Evolutionary conservation across 1,140 invertebrate genomes (phyloP), one percentile per base, ranked within the genome.

Genomic region (Neodiprion fabricii): DNA sequence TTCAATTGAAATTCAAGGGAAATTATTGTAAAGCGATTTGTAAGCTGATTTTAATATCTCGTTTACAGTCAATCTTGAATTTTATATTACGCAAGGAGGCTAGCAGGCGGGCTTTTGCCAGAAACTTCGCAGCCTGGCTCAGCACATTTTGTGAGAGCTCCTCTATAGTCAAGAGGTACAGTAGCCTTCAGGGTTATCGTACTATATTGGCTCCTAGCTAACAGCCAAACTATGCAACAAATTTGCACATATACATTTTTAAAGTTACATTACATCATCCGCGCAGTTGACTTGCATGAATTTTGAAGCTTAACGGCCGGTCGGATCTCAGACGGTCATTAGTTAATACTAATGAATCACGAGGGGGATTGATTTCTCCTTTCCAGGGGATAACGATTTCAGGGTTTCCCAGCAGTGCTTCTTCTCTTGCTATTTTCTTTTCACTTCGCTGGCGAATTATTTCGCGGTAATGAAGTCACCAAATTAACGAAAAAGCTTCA

Each of bases 41-140:
- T 82, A 81, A 82, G 81, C 79, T 82, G 81, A 82, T 81, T 82
- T 82, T 82, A 82, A 82, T 82, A 78, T 81, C 79, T 75, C 79
- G 81, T 82, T 82, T 82, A 82, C 80, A 82, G 80, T 65, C 81
- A 70, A 69, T 68, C 80, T 47, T 73, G 65, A 76, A 72, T 75
- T 61, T 61, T n/a, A n/a, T 66, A 23, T 48, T 49, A 49, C 71
- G 50, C 72, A 9, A 9, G 28, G 28, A 40, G 5, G 72, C 53
- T 50, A 68, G 77, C 78, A 76, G 75, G 75, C 79, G 66, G 72
- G 79, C 80, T 78, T 81, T 74, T 74, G 17, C 66, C 73, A 50
- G 61, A 53, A 48, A 28, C 47, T 71, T 28, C 10, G 48, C 14
- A 76, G 78, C 77, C 72, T 77, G 9, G 11, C 11, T 82, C 80